These are phyloP conservation scores for Sus cebifrons DNA, from an alignment of 2,797 vertebrate species.

Conservation along the genomic window DNA sequence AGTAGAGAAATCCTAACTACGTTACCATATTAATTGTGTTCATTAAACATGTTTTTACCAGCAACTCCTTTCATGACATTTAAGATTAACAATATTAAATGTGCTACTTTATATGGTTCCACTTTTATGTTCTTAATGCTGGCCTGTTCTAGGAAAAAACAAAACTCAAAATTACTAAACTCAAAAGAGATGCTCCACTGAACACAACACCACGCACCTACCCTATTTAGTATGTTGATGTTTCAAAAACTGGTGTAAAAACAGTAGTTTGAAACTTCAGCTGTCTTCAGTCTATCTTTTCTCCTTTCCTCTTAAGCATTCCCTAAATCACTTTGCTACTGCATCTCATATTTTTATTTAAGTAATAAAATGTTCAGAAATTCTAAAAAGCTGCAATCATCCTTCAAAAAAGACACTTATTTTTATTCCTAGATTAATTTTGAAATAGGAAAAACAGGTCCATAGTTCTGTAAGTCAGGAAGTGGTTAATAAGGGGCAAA, in stretches of 20 bases:
- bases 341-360: conserved; percentile 29
- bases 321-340: background rate
- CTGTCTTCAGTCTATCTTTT: background rate
- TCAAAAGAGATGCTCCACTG: background rate
- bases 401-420: background rate
- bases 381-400: conserved; percentile 13
- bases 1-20: conserved; percentile 39
- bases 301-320: background rate
- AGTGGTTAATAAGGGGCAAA: background rate
- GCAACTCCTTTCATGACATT: conserved; percentile 10
- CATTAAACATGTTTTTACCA: conserved; percentile 20
- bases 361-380: conserved; percentile 58
- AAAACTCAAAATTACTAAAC: conserved; percentile 3
- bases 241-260: background rate
- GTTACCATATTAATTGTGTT: conserved; percentile 20
- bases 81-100: conserved; percentile 15
- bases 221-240: background rate
- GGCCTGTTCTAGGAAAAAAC: background rate
- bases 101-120: background rate
- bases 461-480: background rate
- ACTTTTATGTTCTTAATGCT: conserved; percentile 4
- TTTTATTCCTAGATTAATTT: conserved; percentile 50
- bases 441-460: conserved; percentile 32
- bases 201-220: background rate
- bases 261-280: background rate